phyloP scores from a whole-genome alignment of 1,140 invertebrate genomes.

The Bactericera cockerelli region DNA sequence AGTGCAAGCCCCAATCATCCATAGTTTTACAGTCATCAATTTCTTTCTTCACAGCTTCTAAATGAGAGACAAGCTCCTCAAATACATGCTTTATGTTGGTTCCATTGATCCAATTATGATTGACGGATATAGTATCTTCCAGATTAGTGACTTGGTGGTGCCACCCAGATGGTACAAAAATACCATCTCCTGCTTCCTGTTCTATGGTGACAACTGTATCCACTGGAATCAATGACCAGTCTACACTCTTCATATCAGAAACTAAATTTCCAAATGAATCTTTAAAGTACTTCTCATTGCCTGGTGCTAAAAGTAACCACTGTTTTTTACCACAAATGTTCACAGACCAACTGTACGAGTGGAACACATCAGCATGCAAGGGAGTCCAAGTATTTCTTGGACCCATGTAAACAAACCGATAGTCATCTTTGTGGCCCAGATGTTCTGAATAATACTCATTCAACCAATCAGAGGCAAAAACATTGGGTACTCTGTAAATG shows the following conservation, averaged over 20 bases:
- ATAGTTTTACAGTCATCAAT: constrained; percentile 55
- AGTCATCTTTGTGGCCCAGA: constrained; percentile 58
- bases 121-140: constrained; percentile 89
- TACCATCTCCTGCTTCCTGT: constrained; percentile 73
- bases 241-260: constrained; percentile 40
- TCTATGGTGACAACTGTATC: constrained; percentile 40
- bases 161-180: constrained; percentile 95
- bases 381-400: constrained; percentile 85
- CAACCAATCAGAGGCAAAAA: constrained; percentile 87
- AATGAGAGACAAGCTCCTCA: constrained; percentile 43
- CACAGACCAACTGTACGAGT: constrained; percentile 93
- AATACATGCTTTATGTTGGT: constrained; percentile 68
- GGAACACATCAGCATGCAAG: constrained; percentile 84
- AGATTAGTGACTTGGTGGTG: constrained; percentile 92
- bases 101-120: constrained; percentile 94
- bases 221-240: constrained; percentile 29
- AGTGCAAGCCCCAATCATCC: constrained; percentile 52
- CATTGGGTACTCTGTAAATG: constrained; percentile 67
- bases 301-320: constrained; percentile 84
- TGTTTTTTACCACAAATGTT: constrained; percentile 82
- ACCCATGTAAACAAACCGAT: constrained; percentile 93
- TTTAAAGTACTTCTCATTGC: constrained; percentile 53
- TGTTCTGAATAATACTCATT: constrained; percentile 72
- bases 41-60: constrained; percentile 57
- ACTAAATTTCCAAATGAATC: constrained; percentile 51